phyloP scores from a whole-genome alignment of 2,113 vertebrate genomes.

The Pterocles gutturalis region DNA sequence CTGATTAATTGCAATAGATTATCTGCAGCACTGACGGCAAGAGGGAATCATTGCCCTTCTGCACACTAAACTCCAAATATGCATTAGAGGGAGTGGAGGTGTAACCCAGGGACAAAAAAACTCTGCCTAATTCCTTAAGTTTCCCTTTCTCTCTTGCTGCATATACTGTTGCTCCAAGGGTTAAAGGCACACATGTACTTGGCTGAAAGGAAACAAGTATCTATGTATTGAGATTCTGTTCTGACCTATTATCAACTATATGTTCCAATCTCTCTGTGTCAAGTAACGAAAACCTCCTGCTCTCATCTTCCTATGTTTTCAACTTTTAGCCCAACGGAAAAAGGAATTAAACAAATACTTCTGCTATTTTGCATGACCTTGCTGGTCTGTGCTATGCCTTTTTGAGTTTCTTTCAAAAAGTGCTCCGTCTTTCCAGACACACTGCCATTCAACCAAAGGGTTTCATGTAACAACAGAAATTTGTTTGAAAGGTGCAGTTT shows the following conservation, averaged over 20 bases:
- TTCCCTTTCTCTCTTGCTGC: neutral
- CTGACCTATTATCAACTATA: neutral
- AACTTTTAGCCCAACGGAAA: neutral
- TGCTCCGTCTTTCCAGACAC: neutral
- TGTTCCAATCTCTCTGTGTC: neutral
- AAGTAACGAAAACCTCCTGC: neutral
- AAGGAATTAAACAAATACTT: neutral
- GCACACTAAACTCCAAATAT: neutral
- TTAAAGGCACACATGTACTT: neutral
- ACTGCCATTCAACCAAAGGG: neutral
- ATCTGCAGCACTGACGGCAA: slow-evolving; percentile 74
- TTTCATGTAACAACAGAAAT: neutral
- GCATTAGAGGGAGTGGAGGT: neutral
- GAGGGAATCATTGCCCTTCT: slow-evolving; percentile 57
- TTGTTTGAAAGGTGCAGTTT: neutral
- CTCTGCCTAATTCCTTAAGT: neutral
- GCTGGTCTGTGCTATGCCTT: neutral
- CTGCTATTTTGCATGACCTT: neutral
- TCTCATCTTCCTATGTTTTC: neutral
- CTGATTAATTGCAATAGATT: slow-evolving; percentile 83
- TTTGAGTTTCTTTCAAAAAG: neutral
- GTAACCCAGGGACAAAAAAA: neutral
- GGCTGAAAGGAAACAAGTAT: neutral
- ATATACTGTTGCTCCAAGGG: neutral
- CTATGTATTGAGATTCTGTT: neutral